phyloP scores from a whole-genome alignment of 2,113 vertebrate species.

The Takifugu flavidus region DNA sequence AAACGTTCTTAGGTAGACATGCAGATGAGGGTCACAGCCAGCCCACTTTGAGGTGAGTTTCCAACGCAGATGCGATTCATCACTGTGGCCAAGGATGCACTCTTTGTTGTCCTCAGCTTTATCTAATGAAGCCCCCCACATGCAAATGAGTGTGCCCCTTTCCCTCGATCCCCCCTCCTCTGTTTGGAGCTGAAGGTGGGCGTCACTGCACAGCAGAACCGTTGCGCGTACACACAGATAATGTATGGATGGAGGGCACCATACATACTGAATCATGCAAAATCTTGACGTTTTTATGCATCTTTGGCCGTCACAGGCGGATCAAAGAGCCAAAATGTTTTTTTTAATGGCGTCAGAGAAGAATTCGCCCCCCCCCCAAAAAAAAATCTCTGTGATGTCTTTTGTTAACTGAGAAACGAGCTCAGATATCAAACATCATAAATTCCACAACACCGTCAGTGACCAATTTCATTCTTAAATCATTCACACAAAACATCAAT shows the following conservation, averaged over 20 bases:
- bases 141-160: constrained; percentile 99
- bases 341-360: no score
- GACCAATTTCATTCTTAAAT: no score
- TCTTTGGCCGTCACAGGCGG: not conserved
- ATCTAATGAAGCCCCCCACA: constrained; percentile 98
- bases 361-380: no score
- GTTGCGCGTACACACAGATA: constrained; percentile 47
- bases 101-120: constrained; percentile 94
- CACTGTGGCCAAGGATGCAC: constrained; percentile 92
- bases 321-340: no score
- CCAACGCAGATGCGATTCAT: constrained; percentile 96
- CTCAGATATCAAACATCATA: no score
- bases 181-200: constrained; percentile 84
- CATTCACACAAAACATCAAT: no score
- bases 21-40: constrained; percentile 95
- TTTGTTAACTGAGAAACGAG: no score
- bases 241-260: constrained; percentile 61
- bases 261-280: constrained; percentile 19
- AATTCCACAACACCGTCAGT: no score
- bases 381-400: no score
- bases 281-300: not conserved
- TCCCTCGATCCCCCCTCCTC: constrained; percentile 77
- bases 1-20: constrained; percentile 77
- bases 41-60: constrained; percentile 90
- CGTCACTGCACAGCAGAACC: constrained; percentile 34